Evolutionary conservation across 2,113 vertebrate species (phyloP), one percentile per base, ranked within the genome.

Genomic region (Xenopus laevis): DNA sequence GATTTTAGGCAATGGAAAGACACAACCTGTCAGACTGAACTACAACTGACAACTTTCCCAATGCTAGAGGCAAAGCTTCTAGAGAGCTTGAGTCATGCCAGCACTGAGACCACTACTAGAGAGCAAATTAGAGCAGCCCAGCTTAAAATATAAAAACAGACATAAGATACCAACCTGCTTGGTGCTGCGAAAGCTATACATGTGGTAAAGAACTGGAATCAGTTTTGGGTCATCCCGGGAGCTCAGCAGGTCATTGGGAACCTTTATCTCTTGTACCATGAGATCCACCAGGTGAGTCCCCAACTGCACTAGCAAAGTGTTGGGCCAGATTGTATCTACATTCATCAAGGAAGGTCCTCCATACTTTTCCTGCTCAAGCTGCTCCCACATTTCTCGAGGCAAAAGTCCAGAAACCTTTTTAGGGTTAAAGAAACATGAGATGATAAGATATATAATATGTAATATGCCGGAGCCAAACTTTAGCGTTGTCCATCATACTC

Each of bases 191-290:
- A 97, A 98, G 50, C 94, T 90, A 78, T 98, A 98, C 84, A 98
- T 88, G 27, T 99, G 97, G 81, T 98, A 98, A 20, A 99, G 91
- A 53, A 94, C 88, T 0, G 95, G 93, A 77, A 98, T 90, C 45
- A 83, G 82, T 52, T 80, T 91, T 57, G 68, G 65, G 16, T 87
- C 40, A 8, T 78, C 47, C 16, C 65, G 72, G 0, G 65, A 79
- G 1, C 79, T 87, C 10, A 91, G 83, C 72, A 92, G 78, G 81
- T 91, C 85, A 70, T 79, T 87, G 1, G 89, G 88, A 76, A 98
- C 84, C 81, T 89, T 94, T 13, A 95, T 81, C 0, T 86, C 80
- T 50, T 89, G 88, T 50, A 98, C 93, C 83, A 98, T 85, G 2
- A 98, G 7, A 47, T 98, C 95, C n/a, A 95, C 83, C 85, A 99